Evolutionary conservation across 2,888 invertebrate genomes (phyloP).

Genomic region (Coremacera marginata): DNA sequence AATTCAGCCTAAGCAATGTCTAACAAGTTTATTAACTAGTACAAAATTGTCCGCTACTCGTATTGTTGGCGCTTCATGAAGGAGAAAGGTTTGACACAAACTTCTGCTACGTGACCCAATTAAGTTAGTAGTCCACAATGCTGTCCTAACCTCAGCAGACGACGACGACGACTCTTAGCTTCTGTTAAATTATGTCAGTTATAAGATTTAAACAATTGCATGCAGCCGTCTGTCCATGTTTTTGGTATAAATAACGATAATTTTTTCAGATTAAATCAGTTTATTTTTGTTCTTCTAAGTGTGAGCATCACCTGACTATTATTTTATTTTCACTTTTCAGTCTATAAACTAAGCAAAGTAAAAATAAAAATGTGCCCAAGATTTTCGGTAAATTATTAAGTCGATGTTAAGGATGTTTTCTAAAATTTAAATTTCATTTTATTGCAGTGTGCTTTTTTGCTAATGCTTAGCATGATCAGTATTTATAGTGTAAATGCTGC

Average conservation of each 20-base stretch:
- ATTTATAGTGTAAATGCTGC: constrained; percentile 31
- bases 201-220: neutral
- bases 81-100: constrained; percentile 27
- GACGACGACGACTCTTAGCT: neutral
- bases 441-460: neutral
- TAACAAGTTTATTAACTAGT: constrained; percentile 11
- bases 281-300: constrained; percentile 40
- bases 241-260: constrained; percentile 54
- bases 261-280: constrained; percentile 14
- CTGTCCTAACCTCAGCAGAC: neutral
- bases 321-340: neutral
- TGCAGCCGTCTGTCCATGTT: neutral
- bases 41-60: constrained; percentile 5
- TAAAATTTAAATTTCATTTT: neutral
- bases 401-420: neutral
- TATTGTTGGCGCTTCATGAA: neutral
- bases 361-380: constrained; percentile 23
- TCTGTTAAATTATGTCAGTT: neutral
- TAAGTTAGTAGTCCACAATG: neutral
- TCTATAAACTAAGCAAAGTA: neutral
- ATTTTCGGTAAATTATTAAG: constrained; percentile 18
- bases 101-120: constrained; percentile 32
- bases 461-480: constrained; percentile 40
- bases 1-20: constrained; percentile 23
- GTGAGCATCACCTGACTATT: neutral